These are phyloP conservation scores for Plotosus lineatus DNA, from an alignment of 2,113 vertebrate genomes.

Conservation along the genomic window DNA sequence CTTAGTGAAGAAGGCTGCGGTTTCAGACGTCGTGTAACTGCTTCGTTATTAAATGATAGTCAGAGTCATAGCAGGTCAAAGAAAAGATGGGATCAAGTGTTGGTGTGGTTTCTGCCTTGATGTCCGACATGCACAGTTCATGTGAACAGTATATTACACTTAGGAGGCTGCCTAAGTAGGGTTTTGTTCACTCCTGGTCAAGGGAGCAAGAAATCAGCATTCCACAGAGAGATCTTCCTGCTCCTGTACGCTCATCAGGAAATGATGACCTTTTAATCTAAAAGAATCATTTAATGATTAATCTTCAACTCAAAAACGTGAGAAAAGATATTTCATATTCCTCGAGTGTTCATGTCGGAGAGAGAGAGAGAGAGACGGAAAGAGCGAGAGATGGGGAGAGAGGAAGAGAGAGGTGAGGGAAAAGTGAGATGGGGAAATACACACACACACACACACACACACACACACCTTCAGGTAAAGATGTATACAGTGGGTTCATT, in stretches of 20 bases:
- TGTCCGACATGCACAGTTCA: background rate
- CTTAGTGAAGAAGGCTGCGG: background rate
- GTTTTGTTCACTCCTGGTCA: background rate
- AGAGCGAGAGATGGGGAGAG: background rate
- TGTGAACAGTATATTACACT: background rate
- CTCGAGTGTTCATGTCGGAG: too few relatives aligned
- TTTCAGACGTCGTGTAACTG: background rate
- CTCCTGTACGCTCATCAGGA: background rate
- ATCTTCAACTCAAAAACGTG: too few relatives aligned
- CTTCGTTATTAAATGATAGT: background rate
- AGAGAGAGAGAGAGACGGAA: background rate
- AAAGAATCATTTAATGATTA: too few relatives aligned
- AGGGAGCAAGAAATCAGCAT: background rate
- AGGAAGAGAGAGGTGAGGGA: background rate
- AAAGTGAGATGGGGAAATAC: background rate
- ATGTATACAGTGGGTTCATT: slow-evolving; percentile 36
- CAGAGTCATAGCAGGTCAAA: background rate
- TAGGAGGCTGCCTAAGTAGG: background rate
- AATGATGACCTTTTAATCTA: background rate
- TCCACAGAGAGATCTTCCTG: background rate
- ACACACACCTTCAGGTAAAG: slow-evolving; percentile 22
- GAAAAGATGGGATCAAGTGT: background rate
- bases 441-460: slow-evolving; percentile 12
- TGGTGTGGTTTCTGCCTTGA: background rate
- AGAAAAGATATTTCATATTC: too few relatives aligned